Evolutionary conservation across 2,797 vertebrate genomes (phyloP), one percentile per base, ranked within the genome.

Genomic region (Myotis planiceps): DNA sequence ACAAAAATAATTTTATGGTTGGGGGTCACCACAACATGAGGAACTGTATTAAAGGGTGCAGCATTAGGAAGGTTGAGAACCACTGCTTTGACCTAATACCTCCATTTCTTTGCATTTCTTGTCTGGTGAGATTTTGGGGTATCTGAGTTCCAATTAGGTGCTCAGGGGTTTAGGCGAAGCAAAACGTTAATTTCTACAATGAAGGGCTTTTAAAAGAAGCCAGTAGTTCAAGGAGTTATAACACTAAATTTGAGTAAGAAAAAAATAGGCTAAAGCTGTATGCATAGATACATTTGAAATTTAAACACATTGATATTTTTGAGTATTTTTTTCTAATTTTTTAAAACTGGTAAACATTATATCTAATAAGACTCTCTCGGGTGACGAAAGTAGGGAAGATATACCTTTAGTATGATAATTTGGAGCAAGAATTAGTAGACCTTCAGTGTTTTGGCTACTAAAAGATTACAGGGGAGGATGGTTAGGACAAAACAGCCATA

Each of bases 51-150:
- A 42, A 42, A 42, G 9, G 42, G 42, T 42, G 2, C 42, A 10
- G 42, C 42, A 42, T 42, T 42, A 42, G 42, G 42, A 42, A 42
- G 42, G 42, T 42, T 42, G 42, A 42, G 42, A 42, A 42, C 9
- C 42, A 42, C 42, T 42, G 42, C 42, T 42, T 42, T 42, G 42
- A 42, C 42, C 42, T 42, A 5, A 47, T 86, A 21, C 66, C 25
- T 79, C 72, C 9, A 9, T 76, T 69, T 88, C 72, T 79, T 60
- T 94, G 74, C 37, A 55, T 92, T 92, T 91, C 51, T 65, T 34
- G 4, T 89, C 53, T 47, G 68, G 53, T 80, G 71, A 81, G 47
- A 75, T 83, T 90, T 95, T 23, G 2, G 25, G 49, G 18, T 83
- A 78, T 23, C 47, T 63, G 32, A 81, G 18, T 95, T 92, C 83